Base-by-base conservation (phyloP, 2,797 vertebrate species). In the Hirundo rustica region DNA sequence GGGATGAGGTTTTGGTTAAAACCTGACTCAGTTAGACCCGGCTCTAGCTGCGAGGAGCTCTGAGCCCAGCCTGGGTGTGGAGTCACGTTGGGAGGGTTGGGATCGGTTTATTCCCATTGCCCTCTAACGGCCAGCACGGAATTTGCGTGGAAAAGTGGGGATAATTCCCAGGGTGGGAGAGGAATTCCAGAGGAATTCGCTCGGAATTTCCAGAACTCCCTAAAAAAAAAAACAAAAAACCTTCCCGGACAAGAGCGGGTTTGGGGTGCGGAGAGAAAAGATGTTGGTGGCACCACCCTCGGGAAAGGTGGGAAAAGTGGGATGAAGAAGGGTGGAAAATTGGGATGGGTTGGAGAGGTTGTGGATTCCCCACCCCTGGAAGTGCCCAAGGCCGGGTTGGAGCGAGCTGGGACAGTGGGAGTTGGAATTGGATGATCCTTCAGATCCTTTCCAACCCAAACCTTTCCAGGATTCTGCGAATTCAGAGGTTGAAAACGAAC, bases 281-380 rank as follows among this genome's bases (percentile, higher is more conserved):
- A 26, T 6, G 10, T 11, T 18, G 71, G 54, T 13, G 36, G 44
- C 53, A 16, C 1, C 48, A 11, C 10, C 10, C 21, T 27, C 10
- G 38, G 38, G 38, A 38, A 38, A 6, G 75, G 40, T 2, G 16
- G 40, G 53, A 15, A 44, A n/a, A 36, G 13, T 11, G 34, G 48
- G 53, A 23, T 16, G n/a, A 3, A 13, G 45, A 12, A 66, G 13
- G 22, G 22, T 20, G 40, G n/a, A 5, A 72, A 47, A 27, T 3
- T 1, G 74, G 58, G 4, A 25, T 3, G 5, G 22, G 10, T 10
- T 27, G 4, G 62, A 27, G 15, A 16, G 0, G 7, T 0, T 15
- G 29, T n/a, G 68, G 60, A 40, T n/a, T 73, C 3, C 54, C n/a
- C 53, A 47, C 7, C 38, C 47, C 40, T 60, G 61, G 68, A 2